A percentile compares a stretch with the other conserved stretches of the same genome.
phyloP scores from a whole-genome alignment of 2,113 vertebrate species.

The Chaetura pelagica region DNA sequence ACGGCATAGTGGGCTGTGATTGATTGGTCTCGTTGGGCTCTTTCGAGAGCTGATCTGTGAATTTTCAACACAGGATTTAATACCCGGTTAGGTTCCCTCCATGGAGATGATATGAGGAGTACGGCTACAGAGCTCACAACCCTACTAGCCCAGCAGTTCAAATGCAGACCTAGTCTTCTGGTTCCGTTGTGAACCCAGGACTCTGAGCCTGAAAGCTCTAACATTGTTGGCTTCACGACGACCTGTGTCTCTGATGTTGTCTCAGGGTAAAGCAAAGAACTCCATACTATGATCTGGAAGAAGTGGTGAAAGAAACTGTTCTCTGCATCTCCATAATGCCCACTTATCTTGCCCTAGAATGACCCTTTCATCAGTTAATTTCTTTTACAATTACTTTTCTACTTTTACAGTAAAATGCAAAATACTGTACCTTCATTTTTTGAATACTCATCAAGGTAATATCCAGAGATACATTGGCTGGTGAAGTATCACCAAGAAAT shows the following conservation, averaged over 20 bases:
- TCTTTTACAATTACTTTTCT: neutral
- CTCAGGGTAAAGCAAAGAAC: neutral
- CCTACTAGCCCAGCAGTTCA: neutral
- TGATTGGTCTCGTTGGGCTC: neutral
- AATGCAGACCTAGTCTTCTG: neutral
- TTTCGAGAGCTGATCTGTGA: neutral
- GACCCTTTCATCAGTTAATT: neutral
- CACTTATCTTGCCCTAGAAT: neutral
- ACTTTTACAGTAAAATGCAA: neutral
- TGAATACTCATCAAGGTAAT: neutral
- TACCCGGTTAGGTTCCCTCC: neutral
- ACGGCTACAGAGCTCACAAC: neutral
- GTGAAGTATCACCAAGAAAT: neutral
- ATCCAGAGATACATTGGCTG: neutral
- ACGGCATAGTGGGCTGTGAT: neutral
- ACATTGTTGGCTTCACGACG: neutral
- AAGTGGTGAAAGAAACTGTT: neutral
- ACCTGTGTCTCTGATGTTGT: neutral
- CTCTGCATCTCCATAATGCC: neutral
- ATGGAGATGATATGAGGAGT: neutral
- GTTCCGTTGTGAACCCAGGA: neutral
- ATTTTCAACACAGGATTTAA: neutral
- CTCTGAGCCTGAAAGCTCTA: neutral
- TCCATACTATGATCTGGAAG: neutral
- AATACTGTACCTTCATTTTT: neutral